Percentiles rank a stretch among this genome's conserved stretches.
Conservation (phyloP, 2,797 vertebrate species). For the Tragelaphus eurycerus region DNA sequence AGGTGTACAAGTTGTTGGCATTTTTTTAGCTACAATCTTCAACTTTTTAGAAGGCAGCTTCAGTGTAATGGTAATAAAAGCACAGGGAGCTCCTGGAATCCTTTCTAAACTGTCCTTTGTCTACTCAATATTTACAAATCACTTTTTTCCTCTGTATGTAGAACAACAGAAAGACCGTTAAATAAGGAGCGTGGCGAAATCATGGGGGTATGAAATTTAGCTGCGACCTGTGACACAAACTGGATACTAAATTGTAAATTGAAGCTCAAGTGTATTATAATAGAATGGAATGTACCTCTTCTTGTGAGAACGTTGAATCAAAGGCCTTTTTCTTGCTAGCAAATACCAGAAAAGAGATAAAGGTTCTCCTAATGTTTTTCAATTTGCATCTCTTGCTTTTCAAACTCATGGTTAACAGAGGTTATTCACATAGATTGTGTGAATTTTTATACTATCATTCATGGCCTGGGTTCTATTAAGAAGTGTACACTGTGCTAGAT, state of each 20-base stretch:
- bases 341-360: not conserved
- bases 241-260: not conserved
- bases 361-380: not conserved
- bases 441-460: not conserved
- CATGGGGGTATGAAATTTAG: not conserved
- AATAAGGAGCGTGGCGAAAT: not conserved
- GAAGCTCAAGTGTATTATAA: not conserved
- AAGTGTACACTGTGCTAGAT: not conserved
- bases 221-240: not conserved
- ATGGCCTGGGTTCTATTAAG: not conserved
- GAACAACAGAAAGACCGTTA: conserved; percentile 1
- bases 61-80: not conserved
- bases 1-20: not conserved
- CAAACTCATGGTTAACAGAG: not conserved
- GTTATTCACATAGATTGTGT: not conserved
- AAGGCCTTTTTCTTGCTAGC: not conserved
- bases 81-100: conserved; percentile 44
- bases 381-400: not conserved
- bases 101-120: conserved; percentile 40
- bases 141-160: conserved; percentile 29
- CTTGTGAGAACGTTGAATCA: not conserved
- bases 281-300: not conserved
- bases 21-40: not conserved
- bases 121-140: conserved; percentile 39
- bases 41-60: not conserved